These are phyloP conservation scores for Colius striatus DNA, from an alignment of 2,113 vertebrate genomes.

Conservation along the genomic window DNA sequence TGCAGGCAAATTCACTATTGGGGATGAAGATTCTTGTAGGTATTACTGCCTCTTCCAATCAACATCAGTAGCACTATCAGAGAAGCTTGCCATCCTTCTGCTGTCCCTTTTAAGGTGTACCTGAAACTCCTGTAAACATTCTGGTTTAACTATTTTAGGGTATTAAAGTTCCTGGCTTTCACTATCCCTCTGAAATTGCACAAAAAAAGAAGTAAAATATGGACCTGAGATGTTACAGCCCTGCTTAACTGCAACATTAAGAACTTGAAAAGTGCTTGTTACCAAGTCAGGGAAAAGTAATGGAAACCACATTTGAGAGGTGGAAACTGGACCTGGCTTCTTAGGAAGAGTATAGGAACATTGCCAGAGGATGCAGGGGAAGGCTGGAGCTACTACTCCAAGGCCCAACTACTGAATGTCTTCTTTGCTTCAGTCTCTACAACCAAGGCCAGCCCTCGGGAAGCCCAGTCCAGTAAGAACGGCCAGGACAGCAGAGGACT, in stretches of 20 bases:
- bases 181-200: not conserved
- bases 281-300: not conserved
- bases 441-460: no score
- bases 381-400: no score
- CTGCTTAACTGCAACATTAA: not conserved
- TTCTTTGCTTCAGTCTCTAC: no score
- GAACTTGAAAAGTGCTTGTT: not conserved
- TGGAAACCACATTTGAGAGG: no score
- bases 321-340: no score
- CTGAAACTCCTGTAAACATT: not conserved
- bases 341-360: no score
- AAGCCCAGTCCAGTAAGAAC: no score
- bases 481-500: no score
- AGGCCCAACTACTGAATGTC: no score
- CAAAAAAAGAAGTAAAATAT: not conserved
- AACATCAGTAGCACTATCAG: not conserved
- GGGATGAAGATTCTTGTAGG: not conserved
- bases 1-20: not conserved
- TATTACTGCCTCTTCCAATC: not conserved
- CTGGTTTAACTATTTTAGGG: not conserved
- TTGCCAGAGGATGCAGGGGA: no score
- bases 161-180: not conserved
- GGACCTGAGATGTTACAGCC: not conserved
- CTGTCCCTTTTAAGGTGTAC: not conserved
- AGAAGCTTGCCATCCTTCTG: not conserved